Evolutionary conservation across 2,888 invertebrate genomes (phyloP), one percentile per base, ranked within the genome.

Genomic region (Ecliptopera silaceata): DNA sequence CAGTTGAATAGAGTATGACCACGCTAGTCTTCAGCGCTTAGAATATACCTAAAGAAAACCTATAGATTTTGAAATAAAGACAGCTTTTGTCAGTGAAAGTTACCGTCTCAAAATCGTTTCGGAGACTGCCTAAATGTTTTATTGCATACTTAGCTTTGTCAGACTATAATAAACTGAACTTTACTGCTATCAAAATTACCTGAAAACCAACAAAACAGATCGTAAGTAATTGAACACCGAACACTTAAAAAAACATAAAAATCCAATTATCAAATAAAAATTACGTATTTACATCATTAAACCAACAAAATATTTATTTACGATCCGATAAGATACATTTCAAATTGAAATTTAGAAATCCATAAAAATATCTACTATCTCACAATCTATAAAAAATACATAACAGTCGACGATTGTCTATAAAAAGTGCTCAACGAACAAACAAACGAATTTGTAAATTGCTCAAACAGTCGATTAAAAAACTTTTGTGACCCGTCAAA

Each of bases 401-500:
- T 61, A 63, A 63, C 49, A 55, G 47, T 56, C 56, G 46, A 52
- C 59, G 55, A 59, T 44, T 53, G 50, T 58, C 56, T 60, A 57
- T 56, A 61, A 61, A 62, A 60, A 57, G 44, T 53, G 38, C 34
- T 29, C 47, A 43, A 56, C 59, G 59, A 62, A 64, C 64, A 64
- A 64, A 66, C 57, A 64, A 53, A 59, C 64, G 46, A 47, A 65
- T 64, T 66, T 63, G 61, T 61, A 58, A 54, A 60, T 44, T 55
- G 55, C 38, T 60, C 32, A 59, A 66, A 59, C 62, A 56, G 61
- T 48, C 50, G 36, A 58, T 56, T 56, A 51, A 61, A 62, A 62
- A 51, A 49, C 43, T 53, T 60, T 61, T 65, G 61, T 63, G 73
- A 70, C 67, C 66, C 68, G 71, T 70, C 72, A 71, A 75, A 75